Evolutionary conservation across 2,113 vertebrate genomes (phyloP).

Genomic region (Tachysurus fulvidraco): DNA sequence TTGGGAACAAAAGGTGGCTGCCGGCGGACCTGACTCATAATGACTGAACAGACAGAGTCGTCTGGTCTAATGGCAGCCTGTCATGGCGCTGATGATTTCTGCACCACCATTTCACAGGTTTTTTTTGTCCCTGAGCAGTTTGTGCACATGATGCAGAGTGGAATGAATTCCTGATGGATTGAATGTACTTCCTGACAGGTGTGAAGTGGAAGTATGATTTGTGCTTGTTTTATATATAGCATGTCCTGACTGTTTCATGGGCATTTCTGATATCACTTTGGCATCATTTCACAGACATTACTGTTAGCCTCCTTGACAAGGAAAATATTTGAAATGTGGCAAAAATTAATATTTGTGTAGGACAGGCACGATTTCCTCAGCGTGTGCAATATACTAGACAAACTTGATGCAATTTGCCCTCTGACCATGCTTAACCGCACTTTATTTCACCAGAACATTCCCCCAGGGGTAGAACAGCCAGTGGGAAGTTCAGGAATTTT

Average conservation of each 20-base stretch:
- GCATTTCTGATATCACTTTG: constrained; percentile 7
- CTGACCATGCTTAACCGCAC: neutral
- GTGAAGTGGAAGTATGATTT: constrained; percentile 27
- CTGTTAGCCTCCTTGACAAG: neutral
- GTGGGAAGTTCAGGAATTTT: neutral
- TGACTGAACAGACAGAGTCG: constrained; percentile 49
- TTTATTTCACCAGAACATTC: neutral
- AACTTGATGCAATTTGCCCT: neutral
- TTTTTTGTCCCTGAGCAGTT: constrained; percentile 49
- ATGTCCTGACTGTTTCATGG: neutral
- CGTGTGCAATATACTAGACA: neutral
- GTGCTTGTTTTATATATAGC: constrained; percentile 14
- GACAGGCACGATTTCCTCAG: neutral
- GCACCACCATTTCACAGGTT: constrained; percentile 46
- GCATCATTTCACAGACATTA: neutral
- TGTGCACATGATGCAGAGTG: constrained; percentile 45
- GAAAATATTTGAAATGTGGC: neutral
- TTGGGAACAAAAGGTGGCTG: constrained; percentile 57
- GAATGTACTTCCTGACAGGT: constrained; percentile 33
- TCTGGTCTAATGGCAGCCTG: constrained; percentile 53
- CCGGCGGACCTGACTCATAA: constrained; percentile 53
- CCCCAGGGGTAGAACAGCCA: neutral
- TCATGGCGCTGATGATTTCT: constrained; percentile 54
- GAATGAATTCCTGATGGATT: constrained; percentile 49
- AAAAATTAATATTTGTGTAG: neutral